phyloP scores from a whole-genome alignment of 2,797 vertebrate species.

The Iguana delicatissima region DNA sequence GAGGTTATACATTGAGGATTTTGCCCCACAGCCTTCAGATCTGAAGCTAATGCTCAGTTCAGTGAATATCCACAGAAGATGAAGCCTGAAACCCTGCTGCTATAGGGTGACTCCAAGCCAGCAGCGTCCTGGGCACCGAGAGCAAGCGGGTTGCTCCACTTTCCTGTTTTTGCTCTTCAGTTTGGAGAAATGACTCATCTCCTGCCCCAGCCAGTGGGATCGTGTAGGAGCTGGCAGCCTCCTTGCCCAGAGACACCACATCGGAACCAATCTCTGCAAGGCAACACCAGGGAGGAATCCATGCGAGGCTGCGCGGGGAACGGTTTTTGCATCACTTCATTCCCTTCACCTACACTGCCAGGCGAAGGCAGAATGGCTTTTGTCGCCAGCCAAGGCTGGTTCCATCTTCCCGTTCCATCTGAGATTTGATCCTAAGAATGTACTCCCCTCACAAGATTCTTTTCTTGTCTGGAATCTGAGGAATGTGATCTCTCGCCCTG shows the following conservation, averaged over 20 bases:
- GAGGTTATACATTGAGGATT: background rate
- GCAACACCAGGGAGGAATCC: too few relatives aligned
- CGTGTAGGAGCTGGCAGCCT: background rate
- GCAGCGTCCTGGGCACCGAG: background rate
- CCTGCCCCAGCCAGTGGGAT: background rate
- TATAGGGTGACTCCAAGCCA: background rate
- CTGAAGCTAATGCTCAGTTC: background rate
- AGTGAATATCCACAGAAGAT: too few relatives aligned
- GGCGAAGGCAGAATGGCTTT: too few relatives aligned
- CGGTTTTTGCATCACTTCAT: background rate
- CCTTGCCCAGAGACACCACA: too few relatives aligned
- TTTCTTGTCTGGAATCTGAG: slow-evolving; percentile 39
- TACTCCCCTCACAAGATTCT: background rate
- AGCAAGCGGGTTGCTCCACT: background rate
- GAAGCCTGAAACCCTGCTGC: background rate
- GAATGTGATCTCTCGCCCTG: slow-evolving; percentile 37
- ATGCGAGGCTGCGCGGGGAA: too few relatives aligned
- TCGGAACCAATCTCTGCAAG: too few relatives aligned
- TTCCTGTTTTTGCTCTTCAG: background rate
- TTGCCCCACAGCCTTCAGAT: background rate
- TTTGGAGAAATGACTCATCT: background rate
- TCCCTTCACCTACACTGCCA: background rate
- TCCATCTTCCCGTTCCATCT: background rate
- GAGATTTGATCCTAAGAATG: background rate
- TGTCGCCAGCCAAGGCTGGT: background rate